Evolutionary conservation across 2,797 vertebrate genomes (phyloP).

Genomic region (Rhinophrynus dorsalis): DNA sequence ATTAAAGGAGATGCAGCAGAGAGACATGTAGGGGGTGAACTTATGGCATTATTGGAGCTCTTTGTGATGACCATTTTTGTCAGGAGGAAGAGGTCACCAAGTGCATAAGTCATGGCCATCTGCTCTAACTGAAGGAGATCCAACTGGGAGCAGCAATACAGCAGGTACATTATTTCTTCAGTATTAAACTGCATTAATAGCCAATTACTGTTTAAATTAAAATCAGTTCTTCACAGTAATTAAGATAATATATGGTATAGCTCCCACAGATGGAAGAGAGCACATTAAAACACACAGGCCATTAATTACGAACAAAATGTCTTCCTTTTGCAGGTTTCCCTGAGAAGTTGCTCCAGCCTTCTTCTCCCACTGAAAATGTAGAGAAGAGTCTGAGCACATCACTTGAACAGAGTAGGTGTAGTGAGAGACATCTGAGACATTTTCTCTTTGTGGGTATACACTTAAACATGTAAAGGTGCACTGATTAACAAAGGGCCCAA

Average conservation of each 20-base stretch:
- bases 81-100: constrained; percentile 82
- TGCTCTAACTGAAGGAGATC: constrained; percentile 73
- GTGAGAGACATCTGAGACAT: too few species aligned
- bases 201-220: too few species aligned
- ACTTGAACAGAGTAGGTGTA: constrained; percentile 27
- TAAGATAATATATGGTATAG: too few species aligned
- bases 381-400: constrained; percentile 16
- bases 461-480: too few species aligned
- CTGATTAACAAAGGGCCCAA: too few species aligned
- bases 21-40: constrained; percentile 68
- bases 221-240: too few species aligned
- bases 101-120: constrained; percentile 90
- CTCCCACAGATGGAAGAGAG: too few species aligned
- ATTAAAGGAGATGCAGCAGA: rapidly evolving
- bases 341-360: constrained; percentile 19
- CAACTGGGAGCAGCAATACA: constrained; percentile 64
- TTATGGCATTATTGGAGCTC: neutral
- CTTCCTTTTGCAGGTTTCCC: neutral
- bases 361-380: constrained; percentile 15
- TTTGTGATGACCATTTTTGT: neutral
- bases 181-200: too few species aligned
- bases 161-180: constrained; percentile 10
- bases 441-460: neutral
- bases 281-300: too few species aligned
- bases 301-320: neutral